Evolutionary conservation across 2,888 invertebrate genomes (phyloP).

Genomic region (Drosophila quinaria): DNA sequence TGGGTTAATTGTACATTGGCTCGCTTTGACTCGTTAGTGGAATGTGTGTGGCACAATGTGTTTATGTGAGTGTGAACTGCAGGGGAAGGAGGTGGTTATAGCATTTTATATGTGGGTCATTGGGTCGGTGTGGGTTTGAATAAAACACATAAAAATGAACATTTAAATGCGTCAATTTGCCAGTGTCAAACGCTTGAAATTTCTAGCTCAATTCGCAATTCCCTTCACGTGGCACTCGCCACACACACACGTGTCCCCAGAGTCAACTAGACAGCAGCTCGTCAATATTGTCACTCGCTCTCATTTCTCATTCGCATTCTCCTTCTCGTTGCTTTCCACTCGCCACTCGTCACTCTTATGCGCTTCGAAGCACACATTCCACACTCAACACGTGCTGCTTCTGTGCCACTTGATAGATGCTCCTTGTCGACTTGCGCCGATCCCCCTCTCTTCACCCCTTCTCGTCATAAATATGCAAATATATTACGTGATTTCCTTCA

Average conservation of each 20-base stretch:
- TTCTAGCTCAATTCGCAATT: slow-evolving; percentile 25
- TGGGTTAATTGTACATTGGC: slow-evolving; percentile 78
- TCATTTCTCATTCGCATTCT: background rate
- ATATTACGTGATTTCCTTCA: slow-evolving; percentile 67
- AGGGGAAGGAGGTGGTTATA: background rate
- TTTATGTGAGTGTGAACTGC: too few relatives aligned
- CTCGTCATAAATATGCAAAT: slow-evolving; percentile 75
- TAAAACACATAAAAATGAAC: slow-evolving; percentile 32
- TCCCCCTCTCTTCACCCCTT: background rate
- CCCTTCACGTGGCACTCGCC: background rate
- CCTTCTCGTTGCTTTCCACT: slow-evolving; percentile 16
- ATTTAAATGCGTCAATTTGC: slow-evolving; percentile 39
- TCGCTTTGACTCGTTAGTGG: slow-evolving; percentile 49
- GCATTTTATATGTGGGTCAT: slow-evolving; percentile 69
- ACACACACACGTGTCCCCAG: slow-evolving; percentile 1
- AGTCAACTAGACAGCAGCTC: slow-evolving; percentile 7
- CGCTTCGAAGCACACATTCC: slow-evolving; percentile 9
- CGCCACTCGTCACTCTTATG: slow-evolving; percentile 19
- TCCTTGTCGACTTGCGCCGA: slow-evolving; percentile 3
- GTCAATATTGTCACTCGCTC: slow-evolving; percentile 9
- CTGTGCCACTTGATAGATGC: slow-evolving; percentile 31
- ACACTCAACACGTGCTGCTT: slow-evolving; percentile 37
- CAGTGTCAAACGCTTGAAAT: slow-evolving; percentile 32
- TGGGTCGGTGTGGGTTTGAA: slow-evolving; percentile 26
- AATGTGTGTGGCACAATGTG: slow-evolving; percentile 2